Evolutionary conservation across 2,113 vertebrate species (phyloP).

Genomic region (Galemys pyrenaicus): DNA sequence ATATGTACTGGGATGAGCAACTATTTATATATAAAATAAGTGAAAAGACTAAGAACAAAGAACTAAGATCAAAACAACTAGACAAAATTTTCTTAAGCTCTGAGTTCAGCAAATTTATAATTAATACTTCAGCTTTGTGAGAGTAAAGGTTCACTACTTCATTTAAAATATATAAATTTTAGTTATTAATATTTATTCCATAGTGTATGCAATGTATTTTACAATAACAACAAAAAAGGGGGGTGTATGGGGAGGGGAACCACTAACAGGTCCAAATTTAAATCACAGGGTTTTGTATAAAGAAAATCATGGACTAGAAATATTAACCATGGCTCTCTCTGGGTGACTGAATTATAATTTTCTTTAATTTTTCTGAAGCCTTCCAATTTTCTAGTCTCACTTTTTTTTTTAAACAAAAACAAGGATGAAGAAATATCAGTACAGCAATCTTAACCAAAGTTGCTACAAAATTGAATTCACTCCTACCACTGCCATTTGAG

Average conservation of each 20-base stretch:
- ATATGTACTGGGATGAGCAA: not conserved
- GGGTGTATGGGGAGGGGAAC: fast-evolving
- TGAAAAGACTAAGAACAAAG: too few species aligned
- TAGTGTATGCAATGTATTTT: not conserved
- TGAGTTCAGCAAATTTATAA: too few species aligned
- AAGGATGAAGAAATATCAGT: not conserved
- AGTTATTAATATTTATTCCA: too few species aligned
- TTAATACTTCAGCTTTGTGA: too few species aligned
- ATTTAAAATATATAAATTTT: too few species aligned
- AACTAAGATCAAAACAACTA: too few species aligned
- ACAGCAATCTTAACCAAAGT: not conserved
- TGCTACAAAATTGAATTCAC: conserved; percentile 18
- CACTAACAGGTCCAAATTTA: not conserved
- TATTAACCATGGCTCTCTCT: not conserved
- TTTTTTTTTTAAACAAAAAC: too few species aligned
- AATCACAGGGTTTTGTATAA: not conserved
- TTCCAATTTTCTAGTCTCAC: conserved; percentile 1
- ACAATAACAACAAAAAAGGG: not conserved
- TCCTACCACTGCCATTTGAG: conserved; percentile 38
- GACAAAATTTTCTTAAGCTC: too few species aligned
- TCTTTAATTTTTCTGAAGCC: conserved; percentile 5
- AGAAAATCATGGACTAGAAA: conserved; percentile 5
- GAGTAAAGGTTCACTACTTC: too few species aligned
- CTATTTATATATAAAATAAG: too few species aligned
- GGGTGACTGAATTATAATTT: not conserved